Percentiles rank a stretch among this genome's conserved stretches.
These are phyloP conservation scores for Philotrypesis tridentata DNA, from an alignment of 1,140 invertebrate species.

Conservation along the genomic window DNA sequence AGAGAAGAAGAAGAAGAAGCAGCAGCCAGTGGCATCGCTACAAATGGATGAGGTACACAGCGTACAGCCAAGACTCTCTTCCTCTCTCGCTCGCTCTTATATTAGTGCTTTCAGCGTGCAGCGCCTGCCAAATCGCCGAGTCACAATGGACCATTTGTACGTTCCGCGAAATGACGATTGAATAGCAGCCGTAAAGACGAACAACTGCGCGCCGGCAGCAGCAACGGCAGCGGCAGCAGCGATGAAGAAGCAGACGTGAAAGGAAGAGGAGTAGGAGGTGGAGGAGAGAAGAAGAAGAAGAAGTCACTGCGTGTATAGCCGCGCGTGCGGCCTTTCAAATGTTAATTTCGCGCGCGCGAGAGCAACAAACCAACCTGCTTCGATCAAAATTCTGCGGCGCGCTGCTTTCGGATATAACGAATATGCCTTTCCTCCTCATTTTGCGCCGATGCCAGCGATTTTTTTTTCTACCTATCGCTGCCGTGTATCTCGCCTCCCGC, in stretches of 20 bases:
- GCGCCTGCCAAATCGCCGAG: constrained; percentile 35
- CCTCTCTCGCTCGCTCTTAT: not conserved
- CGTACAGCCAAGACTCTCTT: not conserved
- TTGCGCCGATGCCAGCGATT: not conserved
- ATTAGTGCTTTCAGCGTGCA: constrained; percentile 32
- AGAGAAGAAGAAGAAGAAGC: too few relatives aligned
- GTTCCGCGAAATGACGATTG: constrained; percentile 42
- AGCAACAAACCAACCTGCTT: not conserved
- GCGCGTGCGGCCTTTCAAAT: constrained; percentile 26
- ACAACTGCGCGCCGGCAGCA: constrained; percentile 23
- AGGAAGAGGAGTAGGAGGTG: not conserved
- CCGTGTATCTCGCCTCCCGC: not conserved
- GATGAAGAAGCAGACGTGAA: not conserved
- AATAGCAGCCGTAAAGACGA: constrained; percentile 36
- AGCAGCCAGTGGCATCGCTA: constrained; percentile 10
- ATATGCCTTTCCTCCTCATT: not conserved
- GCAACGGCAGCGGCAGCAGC: too few relatives aligned
- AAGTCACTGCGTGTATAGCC: not conserved
- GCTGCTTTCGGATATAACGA: not conserved
- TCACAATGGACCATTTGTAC: constrained; percentile 44
- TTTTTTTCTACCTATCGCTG: not conserved
- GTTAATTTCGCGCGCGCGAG: constrained; percentile 17
- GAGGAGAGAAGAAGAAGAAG: not conserved
- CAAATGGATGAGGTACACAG: constrained; percentile 18
- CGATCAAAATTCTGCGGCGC: constrained; percentile 4